Evolutionary conservation across 2,888 invertebrate species (phyloP).

Genomic region (Laothoe populi): DNA sequence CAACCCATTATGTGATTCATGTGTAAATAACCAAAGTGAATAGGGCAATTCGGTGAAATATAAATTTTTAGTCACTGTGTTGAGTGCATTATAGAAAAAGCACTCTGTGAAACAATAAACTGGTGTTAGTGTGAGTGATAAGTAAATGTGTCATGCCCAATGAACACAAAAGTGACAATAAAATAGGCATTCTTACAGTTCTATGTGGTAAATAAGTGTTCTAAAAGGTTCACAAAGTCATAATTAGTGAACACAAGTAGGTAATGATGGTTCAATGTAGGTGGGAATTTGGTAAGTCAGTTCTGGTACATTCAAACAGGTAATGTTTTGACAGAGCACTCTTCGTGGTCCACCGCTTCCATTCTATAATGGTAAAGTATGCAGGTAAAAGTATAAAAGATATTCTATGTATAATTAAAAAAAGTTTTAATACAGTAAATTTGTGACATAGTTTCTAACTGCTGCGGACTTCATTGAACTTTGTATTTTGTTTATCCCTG

Average conservation of each 20-base stretch:
- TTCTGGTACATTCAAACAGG: background rate
- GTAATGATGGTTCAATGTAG: background rate
- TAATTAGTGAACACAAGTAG: constrained; percentile 1
- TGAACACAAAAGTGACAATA: background rate
- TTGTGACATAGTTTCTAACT: too few species aligned
- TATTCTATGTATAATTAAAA: too few species aligned
- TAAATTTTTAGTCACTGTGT: background rate
- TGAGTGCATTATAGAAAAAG: constrained; percentile 2
- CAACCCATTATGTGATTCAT: constrained; percentile 7
- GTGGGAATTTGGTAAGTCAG: constrained; percentile 17
- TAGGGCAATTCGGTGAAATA: constrained; percentile 12
- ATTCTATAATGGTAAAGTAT: constrained; percentile 5
- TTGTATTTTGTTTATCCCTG: too few species aligned
- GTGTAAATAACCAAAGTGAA: constrained; percentile 15
- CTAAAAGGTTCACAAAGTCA: background rate
- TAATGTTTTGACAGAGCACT: too few species aligned
- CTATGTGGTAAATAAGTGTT: constrained; percentile 12
- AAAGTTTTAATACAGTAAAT: background rate
- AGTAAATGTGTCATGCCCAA: constrained; percentile 2
- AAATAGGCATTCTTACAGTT: constrained; percentile 2
- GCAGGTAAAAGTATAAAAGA: background rate
- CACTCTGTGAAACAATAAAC: constrained; percentile 10
- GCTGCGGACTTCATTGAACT: too few species aligned
- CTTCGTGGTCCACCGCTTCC: background rate
- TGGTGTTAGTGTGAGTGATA: constrained; percentile 18